Evolutionary conservation across 2,113 vertebrate genomes (phyloP), one percentile per base, ranked within the genome.

Genomic region (Parotia lawesii): DNA sequence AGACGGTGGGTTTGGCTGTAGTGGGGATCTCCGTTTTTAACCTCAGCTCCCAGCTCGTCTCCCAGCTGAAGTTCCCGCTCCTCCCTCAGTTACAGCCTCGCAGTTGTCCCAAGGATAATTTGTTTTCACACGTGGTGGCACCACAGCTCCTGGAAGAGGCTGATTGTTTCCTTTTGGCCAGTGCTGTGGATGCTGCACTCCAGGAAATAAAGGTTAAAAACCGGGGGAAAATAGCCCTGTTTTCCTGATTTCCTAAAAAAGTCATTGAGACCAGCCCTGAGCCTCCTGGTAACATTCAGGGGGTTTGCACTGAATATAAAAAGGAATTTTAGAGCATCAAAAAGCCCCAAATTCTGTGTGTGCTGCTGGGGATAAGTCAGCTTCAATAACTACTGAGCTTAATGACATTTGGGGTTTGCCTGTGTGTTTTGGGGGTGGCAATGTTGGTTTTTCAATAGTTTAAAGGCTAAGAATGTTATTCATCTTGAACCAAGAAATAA

Each of bases 41-140:
- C 9, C 42, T 62, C 40, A 18, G 4, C 19, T 64, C 15, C 31
- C 38, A 29, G 19, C 44, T 65, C 38, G 11, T 74, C n/a, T 40
- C 27, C 35, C 25, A 27, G 38, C 20, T 45, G 18, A 45, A n/a
- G 10, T 25, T 17, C 29, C 24, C 57, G 19, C 24, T 38, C 79
- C 48, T 69, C 33, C 51, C 35, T 38, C 37, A 27, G 29, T 22
- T 14, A 1, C 42, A 31, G 0, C 25, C 78, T 22, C 45, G 7
- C 45, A 45, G 31, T 21, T 89, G n/a, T 8, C 56, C 57, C 9
- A 3, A 61, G 45, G 56, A 71, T 24, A 10, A 58, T 70, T 91
- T 50, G 16, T 77, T 91, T 83, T 93, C 77, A 84, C 94, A 62
- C 87, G 1, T 16, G 94, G 84, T 90, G 92, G 80, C 80, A 95